Evolutionary conservation across 2,797 vertebrate species (phyloP).

Genomic region (Spea hammondii): DNA sequence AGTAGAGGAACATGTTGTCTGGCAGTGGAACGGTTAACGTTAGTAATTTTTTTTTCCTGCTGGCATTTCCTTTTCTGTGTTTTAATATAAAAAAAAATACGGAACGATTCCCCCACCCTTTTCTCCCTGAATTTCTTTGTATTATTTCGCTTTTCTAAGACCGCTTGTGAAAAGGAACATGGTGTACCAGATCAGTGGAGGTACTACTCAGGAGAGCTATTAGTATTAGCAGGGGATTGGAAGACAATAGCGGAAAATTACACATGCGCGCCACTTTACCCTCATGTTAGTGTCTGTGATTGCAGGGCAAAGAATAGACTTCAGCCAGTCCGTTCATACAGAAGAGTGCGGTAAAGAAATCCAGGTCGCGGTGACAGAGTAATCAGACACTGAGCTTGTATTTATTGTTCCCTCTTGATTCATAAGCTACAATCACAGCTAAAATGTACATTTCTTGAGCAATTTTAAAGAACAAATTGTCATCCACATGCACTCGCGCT

Average conservation of each 20-base stretch:
- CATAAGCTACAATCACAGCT: neutral
- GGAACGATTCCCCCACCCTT: too few relatives aligned
- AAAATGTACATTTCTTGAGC: neutral
- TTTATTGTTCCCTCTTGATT: neutral
- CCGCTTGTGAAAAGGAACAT: neutral
- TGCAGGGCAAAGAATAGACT: neutral
- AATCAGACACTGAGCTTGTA: neutral
- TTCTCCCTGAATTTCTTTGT: too few relatives aligned
- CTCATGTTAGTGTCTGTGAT: neutral
- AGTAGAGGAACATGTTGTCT: too few relatives aligned
- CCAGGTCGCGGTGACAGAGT: neutral
- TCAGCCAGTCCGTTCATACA: neutral
- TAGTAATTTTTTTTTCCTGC: too few relatives aligned
- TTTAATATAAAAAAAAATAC: too few relatives aligned
- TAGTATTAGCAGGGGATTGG: slow-evolving; percentile 1
- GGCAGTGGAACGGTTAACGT: too few relatives aligned
- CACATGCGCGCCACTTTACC: neutral
- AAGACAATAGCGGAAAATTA: slow-evolving; percentile 21
- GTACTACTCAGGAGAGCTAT: neutral
- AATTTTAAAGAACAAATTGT: neutral
- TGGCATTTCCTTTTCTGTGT: too few relatives aligned
- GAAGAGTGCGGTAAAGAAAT: neutral
- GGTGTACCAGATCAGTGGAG: neutral
- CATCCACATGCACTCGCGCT: too few relatives aligned
- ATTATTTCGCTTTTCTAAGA: neutral